phyloP scores from a whole-genome alignment of 2,888 invertebrate species.

The Suillia variegata region DNA sequence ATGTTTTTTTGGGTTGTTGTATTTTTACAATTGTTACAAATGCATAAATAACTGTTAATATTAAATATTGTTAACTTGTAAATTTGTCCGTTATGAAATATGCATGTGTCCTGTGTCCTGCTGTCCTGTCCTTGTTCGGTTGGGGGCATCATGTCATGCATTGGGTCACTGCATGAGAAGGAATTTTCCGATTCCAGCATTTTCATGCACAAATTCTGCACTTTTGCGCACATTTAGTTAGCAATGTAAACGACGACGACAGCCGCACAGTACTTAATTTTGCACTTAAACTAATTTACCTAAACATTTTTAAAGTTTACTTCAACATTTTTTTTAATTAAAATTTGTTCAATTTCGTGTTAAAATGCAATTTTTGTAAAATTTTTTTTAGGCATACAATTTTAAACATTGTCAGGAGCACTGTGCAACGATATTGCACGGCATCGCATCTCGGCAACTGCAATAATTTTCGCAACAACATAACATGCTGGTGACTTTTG shows the following conservation, averaged over 20 bases:
- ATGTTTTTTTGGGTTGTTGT: no score
- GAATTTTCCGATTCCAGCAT: neutral
- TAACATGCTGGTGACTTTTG: conserved; percentile 19
- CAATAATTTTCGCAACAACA: neutral
- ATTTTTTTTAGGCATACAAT: neutral
- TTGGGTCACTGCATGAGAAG: no score
- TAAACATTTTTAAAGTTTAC: no score
- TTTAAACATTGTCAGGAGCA: neutral
- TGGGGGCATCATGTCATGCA: neutral
- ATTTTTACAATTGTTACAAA: neutral
- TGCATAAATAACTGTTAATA: conserved; percentile 46
- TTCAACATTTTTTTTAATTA: no score
- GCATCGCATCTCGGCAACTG: no score
- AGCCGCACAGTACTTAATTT: no score
- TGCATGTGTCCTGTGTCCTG: conserved; percentile 28
- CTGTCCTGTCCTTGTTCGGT: conserved; percentile 10
- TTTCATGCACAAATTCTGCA: neutral
- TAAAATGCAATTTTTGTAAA: neutral
- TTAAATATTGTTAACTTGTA: conserved; percentile 55
- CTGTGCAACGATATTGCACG: no score
- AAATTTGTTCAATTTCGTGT: no score
- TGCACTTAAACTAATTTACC: no score
- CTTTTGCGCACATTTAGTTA: no score
- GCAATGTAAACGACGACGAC: no score
- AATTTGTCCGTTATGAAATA: conserved; percentile 55